phyloP scores from a whole-genome alignment of 30 jellyfish, hydroid and myxozoan genomes.

The Hydra vulgaris region DNA sequence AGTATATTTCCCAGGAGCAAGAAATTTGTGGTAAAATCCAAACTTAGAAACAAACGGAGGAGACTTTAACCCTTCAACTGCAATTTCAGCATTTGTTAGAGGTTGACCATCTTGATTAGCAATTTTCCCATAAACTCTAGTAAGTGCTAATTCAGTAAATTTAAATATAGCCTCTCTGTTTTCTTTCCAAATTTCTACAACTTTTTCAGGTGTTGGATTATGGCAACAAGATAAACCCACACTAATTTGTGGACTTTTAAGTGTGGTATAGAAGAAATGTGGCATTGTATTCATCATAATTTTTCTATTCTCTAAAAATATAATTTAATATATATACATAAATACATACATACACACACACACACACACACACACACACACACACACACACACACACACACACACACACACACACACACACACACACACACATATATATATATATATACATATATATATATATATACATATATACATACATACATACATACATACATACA shows the following conservation, averaged over 20 bases:
- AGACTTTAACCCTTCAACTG: slow-evolving; percentile 29
- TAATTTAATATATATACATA: not conserved
- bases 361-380: not conserved
- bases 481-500: too few species aligned
- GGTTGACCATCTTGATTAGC: slow-evolving; percentile 33
- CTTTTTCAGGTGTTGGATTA: slow-evolving; percentile 55
- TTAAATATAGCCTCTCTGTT: slow-evolving; percentile 50
- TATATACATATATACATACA: too few species aligned
- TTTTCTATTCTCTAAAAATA: slow-evolving; percentile 50
- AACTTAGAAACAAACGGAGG: slow-evolving; percentile 44
- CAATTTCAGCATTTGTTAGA: slow-evolving; percentile 37
- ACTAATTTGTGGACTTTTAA: slow-evolving; percentile 51
- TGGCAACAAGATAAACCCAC: slow-evolving; percentile 79
- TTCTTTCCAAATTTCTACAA: slow-evolving; percentile 62
- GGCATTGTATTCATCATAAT: slow-evolving; percentile 38
- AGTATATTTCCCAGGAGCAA: slow-evolving; percentile 69
- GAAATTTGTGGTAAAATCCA: slow-evolving; percentile 67
- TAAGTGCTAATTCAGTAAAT: slow-evolving; percentile 61
- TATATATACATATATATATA: too few species aligned
- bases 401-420: too few species aligned
- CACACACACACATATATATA: too few species aligned
- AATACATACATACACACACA: too few species aligned
- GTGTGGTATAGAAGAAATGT: slow-evolving; percentile 39
- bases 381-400: too few species aligned
- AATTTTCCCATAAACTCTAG: slow-evolving; percentile 60